phyloP scores from a whole-genome alignment of 2,113 vertebrate species.

The Ascaphus truei region DNA sequence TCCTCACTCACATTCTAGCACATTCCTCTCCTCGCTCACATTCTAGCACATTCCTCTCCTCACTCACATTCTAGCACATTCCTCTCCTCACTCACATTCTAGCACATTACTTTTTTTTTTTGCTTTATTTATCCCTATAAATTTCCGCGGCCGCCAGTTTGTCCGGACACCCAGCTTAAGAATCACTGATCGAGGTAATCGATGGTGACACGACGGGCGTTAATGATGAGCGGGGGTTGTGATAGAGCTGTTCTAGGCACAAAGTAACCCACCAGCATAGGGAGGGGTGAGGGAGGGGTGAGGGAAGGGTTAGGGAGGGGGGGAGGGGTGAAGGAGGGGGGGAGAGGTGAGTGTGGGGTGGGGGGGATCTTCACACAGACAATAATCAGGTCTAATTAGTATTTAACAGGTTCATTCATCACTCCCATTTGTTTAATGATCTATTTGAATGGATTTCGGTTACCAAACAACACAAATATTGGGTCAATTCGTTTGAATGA shows the following conservation, averaged over 20 bases:
- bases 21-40: neutral
- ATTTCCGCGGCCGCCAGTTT: constrained; percentile 14
- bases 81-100: neutral
- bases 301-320: neutral
- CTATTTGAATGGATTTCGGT: neutral
- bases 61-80: constrained; percentile 1
- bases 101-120: constrained; percentile 3
- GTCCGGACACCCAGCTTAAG: constrained; percentile 23
- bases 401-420: constrained; percentile 15
- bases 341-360: neutral
- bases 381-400: constrained; percentile 22
- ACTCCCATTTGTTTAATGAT: neutral
- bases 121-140: neutral
- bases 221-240: neutral
- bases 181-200: constrained; percentile 21
- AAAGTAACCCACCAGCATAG: neutral
- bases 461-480: constrained; percentile 11
- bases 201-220: neutral
- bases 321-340: neutral
- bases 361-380: too few relatives aligned
- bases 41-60: neutral
- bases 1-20: too few relatives aligned
- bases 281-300: neutral
- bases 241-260: neutral
- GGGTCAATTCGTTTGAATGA: too few relatives aligned